Evolutionary conservation across 1,140 invertebrate species (phyloP).

Genomic region (Hylaeus anthracinus): DNA sequence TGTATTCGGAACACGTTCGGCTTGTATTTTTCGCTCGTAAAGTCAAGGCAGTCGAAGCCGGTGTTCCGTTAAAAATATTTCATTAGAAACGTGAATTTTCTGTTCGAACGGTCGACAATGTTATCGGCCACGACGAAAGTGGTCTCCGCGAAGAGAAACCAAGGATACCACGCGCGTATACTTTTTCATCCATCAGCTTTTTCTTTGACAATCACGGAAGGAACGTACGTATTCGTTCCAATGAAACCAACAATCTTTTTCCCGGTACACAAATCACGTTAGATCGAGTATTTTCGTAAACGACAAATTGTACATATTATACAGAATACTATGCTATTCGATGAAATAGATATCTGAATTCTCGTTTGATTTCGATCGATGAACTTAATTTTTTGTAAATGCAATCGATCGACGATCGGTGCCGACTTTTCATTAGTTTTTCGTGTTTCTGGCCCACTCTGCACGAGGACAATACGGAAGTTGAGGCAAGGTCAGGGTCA

Average conservation of each 20-base stretch:
- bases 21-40: slow-evolving; percentile 20
- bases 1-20: neutral
- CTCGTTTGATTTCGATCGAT: no score
- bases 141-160: neutral
- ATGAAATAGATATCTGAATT: no score
- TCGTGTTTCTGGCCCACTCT: neutral
- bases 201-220: slow-evolving; percentile 2
- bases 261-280: neutral
- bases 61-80: slow-evolving; percentile 12
- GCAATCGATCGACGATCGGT: no score
- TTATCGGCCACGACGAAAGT: neutral
- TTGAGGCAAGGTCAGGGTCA: slow-evolving; percentile 78
- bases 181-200: neutral
- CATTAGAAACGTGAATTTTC: slow-evolving; percentile 24
- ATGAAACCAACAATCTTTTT: neutral
- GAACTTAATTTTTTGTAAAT: no score
- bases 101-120: neutral
- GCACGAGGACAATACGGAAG: slow-evolving; percentile 72
- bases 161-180: slow-evolving; percentile 3
- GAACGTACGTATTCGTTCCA: neutral
- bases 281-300: neutral
- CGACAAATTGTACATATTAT: neutral
- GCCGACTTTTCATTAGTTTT: no score
- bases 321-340: no score
- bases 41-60: neutral